Evolutionary conservation across 1,140 invertebrate species (phyloP).

Genomic region (Aplysia californica): DNA sequence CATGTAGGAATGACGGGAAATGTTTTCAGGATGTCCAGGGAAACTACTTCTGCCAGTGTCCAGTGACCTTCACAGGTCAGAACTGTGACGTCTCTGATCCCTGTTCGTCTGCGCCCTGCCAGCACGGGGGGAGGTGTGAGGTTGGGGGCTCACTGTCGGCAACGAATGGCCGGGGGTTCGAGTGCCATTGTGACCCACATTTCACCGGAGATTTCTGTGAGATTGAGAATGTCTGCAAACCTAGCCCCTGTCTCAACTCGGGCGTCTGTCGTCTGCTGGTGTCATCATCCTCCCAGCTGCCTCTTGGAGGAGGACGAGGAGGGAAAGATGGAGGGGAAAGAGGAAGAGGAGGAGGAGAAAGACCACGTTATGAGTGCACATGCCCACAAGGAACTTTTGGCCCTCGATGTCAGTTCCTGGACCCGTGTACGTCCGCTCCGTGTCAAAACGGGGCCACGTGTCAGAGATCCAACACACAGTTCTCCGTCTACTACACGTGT

Average conservation of each 20-base stretch:
- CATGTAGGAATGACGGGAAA: neutral
- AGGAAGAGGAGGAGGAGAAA: no score
- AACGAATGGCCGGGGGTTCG: neutral
- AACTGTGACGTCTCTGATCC: neutral
- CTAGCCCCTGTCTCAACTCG: conserved; percentile 8
- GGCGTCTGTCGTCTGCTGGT: no score
- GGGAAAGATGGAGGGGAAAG: neutral
- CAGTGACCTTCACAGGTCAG: neutral
- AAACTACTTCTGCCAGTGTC: neutral
- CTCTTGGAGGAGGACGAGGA: no score
- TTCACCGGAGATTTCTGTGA: neutral
- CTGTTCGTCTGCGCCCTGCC: conserved; percentile 3
- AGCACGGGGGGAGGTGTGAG: neutral
- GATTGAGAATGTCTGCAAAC: neutral
- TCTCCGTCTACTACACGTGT: no score
- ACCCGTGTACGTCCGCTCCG: neutral
- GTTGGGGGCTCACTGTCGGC: no score
- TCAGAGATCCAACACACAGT: neutral
- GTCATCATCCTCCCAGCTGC: no score
- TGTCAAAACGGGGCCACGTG: conserved; percentile 13
- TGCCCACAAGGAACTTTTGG: neutral
- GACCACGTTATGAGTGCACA: neutral
- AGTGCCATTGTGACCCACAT: neutral
- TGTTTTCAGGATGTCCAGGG: neutral
- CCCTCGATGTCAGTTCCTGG: neutral